Evolutionary conservation across 2,888 invertebrate species (phyloP), one percentile per base, ranked within the genome.

Genomic region (Siphlonurus alternatus): DNA sequence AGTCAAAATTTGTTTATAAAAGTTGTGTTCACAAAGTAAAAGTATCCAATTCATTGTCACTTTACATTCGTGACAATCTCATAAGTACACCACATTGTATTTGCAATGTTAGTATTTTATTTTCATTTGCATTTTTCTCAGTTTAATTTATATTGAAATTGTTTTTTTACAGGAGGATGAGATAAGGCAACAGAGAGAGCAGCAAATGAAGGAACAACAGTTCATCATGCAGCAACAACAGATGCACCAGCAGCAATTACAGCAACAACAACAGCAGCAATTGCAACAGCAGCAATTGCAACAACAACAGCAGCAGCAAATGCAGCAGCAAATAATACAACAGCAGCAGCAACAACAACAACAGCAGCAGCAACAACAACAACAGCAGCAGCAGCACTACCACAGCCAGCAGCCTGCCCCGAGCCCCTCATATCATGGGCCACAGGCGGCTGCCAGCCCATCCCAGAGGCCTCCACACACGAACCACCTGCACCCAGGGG

Each of bases 361-460:
- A 72, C 76, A 65, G 72, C 70, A 67, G 66, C 76, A 70, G 73
- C 79, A 25, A 77, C 79, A 53, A 75, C 71, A 68, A 73, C 77
- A 68, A 73, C 75, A 51, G 75, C 76, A 67, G 72, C 74, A 25
- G 74, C 77, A 67, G 72, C 77, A 66, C 72, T 76, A 70, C 62
- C 71, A 67, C 66, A 71, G 73, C 68, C 75, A 75, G 71, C 73
- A 75, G 25, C 70, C 74, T 70, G 74, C 74, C 2, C 65, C 64
- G 71, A 65, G 67, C 69, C 67, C 70, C 66, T 70, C 73, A 15
- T 70, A 75, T 64, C 74, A 69, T 69, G 66, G 68, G n/a, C 74
- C 63, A 70, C 74, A 68, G 72, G 61, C 73, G 73, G 60, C 71
- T 72, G 25, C 77, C 76, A 63, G 75, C 73, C 69, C 68, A 61